Base-by-base conservation (phyloP, 1,140 invertebrate genomes). In the Atta cephalotes region DNA sequence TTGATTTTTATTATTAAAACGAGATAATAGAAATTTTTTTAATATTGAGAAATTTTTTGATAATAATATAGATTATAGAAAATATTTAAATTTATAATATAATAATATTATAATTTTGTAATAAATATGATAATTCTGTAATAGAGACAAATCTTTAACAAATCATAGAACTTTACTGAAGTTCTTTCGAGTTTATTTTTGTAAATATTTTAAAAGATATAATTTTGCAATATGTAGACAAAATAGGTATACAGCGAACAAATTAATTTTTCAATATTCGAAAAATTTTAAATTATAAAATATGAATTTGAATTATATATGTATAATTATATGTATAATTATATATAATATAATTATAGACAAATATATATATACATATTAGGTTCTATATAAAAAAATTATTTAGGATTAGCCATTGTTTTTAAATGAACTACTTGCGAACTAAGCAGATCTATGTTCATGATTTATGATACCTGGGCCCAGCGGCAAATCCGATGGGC, bases 401-500 rank as follows among this genome's bases (percentile, higher is more conserved):
- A 28, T 74, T 35, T 21, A 7, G 6, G 12, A 21, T 65, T 58
- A 25, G 6, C 65, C 62, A 21, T 2, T 70, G 3, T 58, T 16
- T 28, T 14, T 25, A 28, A 80, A 9, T n/a, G 28, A 53, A n/a
- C 4, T 31, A 39, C 10, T 35, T 16, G 39, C 21, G 10, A 45
- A 35, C 18, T 79, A n/a, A 39, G 14, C 49, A 58, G 79, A 21
- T 68, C 4, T 72, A 10, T 6, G 28, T 56, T 65, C 10, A 14
- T 65, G 10, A 58, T 62, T 6, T 35, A 62, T 3, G 25, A 35
- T 91, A 95, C 94, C 95, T 95, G 65, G 94, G 91, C 21, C 94
- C 94, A 58, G 90, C 91, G 21, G 94, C 92, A 39, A 93, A 82
- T 89, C 92, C 93, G 4, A 84, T 70, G 7, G 94, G 93, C 51